Conservation (phyloP, 2,888 invertebrate species). For the Chymomyza amoena region DNA sequence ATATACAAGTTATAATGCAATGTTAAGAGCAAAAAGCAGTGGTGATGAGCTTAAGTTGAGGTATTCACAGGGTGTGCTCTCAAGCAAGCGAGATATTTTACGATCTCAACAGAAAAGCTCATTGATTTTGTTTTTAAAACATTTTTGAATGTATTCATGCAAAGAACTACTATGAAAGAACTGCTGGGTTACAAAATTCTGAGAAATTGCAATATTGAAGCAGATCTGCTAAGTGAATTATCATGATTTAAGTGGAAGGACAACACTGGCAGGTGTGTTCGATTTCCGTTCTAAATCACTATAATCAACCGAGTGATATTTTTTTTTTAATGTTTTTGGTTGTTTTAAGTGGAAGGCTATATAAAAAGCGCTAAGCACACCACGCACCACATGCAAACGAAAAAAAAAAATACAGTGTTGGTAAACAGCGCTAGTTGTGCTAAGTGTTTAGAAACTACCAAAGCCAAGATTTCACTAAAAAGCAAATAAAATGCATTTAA, state of each 20-base stretch:
- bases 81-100: too few relatives aligned
- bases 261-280: too few relatives aligned
- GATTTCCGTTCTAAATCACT: too few relatives aligned
- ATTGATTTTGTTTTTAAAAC: too few relatives aligned
- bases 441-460: not conserved
- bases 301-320: slow-evolving; percentile 27
- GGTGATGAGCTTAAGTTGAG: not conserved
- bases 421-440: slow-evolving; percentile 18
- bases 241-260: too few relatives aligned
- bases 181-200: not conserved
- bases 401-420: slow-evolving; percentile 28
- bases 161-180: not conserved
- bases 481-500: not conserved
- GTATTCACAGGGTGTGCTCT: not conserved
- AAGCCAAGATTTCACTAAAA: not conserved
- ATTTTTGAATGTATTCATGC: too few relatives aligned
- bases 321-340: not conserved
- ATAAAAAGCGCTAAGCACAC: slow-evolving; percentile 16
- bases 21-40: not conserved
- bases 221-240: too few relatives aligned
- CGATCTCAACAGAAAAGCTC: too few relatives aligned
- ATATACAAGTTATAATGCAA: not conserved
- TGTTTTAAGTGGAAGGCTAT: not conserved
- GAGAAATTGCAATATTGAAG: too few relatives aligned
- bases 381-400: slow-evolving; percentile 37